phyloP scores from a whole-genome alignment of 2,113 vertebrate genomes.

The Cephalopterus ornatus region DNA sequence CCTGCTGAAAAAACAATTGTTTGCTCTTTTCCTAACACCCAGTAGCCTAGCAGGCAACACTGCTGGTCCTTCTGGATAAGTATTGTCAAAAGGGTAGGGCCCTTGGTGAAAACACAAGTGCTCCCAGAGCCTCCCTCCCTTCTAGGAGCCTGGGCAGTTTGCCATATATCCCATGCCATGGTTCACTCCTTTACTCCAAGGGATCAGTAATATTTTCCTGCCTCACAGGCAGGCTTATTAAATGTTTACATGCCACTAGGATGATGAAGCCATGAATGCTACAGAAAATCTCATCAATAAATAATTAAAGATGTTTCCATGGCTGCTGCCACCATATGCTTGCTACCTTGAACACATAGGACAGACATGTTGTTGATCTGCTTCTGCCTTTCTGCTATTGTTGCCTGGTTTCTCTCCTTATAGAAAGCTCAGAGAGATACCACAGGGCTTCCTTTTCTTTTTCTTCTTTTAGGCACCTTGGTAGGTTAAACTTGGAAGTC shows the following conservation, averaged over 20 bases:
- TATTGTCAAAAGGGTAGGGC: neutral
- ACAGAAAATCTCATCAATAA: neutral
- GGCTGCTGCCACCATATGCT: neutral
- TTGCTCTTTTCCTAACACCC: neutral
- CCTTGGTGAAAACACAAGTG: neutral
- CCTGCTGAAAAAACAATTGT: neutral
- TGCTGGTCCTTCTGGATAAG: neutral
- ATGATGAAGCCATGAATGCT: neutral
- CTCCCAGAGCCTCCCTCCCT: neutral
- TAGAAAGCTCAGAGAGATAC: neutral
- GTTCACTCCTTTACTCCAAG: neutral
- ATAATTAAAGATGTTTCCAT: neutral
- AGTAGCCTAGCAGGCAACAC: neutral
- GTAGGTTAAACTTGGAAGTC: neutral
- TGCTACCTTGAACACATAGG: neutral
- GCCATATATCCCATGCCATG: fast-evolving
- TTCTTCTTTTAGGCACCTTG: neutral
- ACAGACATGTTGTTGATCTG: neutral
- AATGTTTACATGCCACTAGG: neutral
- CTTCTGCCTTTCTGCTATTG: neutral
- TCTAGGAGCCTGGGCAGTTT: neutral
- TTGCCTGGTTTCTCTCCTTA: neutral
- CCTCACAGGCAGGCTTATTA: neutral
- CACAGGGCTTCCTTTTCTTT: neutral
- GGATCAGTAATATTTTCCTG: neutral